Evolutionary conservation across 2,113 vertebrate genomes (phyloP).

Genomic region (Elachura formosa): DNA sequence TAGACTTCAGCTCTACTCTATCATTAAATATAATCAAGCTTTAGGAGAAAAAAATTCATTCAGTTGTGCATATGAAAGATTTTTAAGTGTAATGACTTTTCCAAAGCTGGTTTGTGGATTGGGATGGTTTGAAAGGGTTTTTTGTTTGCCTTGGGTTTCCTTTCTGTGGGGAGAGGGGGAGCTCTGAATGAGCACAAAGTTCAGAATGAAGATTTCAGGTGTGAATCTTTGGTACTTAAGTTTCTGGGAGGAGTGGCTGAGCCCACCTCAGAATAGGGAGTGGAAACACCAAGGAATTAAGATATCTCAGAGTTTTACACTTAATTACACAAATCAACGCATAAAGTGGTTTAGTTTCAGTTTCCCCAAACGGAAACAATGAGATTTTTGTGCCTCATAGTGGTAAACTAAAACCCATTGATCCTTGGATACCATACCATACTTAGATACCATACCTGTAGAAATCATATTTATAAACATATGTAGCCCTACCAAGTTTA

Average conservation of each 20-base stretch:
- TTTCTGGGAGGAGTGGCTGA: neutral
- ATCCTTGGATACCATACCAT: neutral
- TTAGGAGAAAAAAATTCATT: conserved; percentile 21
- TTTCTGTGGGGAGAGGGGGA: neutral
- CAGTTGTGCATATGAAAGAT: neutral
- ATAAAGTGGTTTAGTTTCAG: neutral
- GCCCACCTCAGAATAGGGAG: neutral
- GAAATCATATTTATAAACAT: neutral
- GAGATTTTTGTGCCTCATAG: neutral
- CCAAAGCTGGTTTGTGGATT: neutral
- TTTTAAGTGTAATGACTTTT: conserved; percentile 8
- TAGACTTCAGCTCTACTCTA: neutral
- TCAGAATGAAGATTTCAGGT: neutral
- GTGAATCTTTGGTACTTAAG: neutral
- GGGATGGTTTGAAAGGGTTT: neutral
- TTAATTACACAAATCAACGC: neutral
- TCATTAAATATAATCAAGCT: conserved; percentile 13
- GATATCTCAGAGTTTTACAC: neutral
- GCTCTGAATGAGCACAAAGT: neutral
- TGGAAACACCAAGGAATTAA: neutral
- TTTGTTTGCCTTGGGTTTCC: neutral
- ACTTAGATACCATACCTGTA: neutral
- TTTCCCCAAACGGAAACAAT: neutral
- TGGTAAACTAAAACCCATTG: neutral
- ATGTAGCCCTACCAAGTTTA: neutral